A percentile compares a stretch with the other conserved stretches of the same genome.
phyloP scores from a whole-genome alignment of 2,797 vertebrate genomes.

The Micropoecilia bifurca region DNA sequence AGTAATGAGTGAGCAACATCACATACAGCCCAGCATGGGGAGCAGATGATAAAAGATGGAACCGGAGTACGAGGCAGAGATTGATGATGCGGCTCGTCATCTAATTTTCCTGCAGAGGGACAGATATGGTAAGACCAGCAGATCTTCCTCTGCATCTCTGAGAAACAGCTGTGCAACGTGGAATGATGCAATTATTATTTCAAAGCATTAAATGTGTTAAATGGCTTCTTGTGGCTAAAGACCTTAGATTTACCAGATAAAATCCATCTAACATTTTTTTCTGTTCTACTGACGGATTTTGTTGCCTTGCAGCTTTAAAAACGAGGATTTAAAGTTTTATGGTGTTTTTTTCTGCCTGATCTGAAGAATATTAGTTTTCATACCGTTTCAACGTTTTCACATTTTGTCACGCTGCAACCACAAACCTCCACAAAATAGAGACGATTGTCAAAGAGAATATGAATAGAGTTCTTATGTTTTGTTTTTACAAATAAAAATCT shows the following conservation, averaged over 20 bases:
- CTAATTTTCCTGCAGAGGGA: constrained; percentile 58
- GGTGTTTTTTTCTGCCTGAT: constrained; percentile 24
- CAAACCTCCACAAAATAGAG: background rate
- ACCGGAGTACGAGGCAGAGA: constrained; percentile 66
- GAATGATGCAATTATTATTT: constrained; percentile 50
- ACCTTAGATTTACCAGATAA: constrained; percentile 52
- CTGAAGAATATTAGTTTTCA: constrained; percentile 21
- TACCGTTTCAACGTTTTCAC: background rate
- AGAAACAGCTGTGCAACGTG: constrained; percentile 24
- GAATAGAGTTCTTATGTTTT: background rate
- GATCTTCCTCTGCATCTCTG: constrained; percentile 34
- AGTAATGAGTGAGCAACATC: constrained; percentile 68
- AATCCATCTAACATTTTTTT: constrained; percentile 40
- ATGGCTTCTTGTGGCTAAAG: constrained; percentile 38
- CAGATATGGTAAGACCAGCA: constrained; percentile 38
- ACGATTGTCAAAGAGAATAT: background rate
- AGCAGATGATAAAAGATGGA: constrained; percentile 45
- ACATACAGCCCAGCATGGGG: constrained; percentile 43
- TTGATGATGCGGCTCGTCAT: constrained; percentile 64
- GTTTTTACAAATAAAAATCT: background rate
- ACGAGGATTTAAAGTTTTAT: constrained; percentile 19
- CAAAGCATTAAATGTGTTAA: constrained; percentile 43
- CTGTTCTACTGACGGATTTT: constrained; percentile 55
- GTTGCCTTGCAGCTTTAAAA: constrained; percentile 34
- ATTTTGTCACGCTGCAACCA: background rate